A percentile compares a stretch with the other conserved stretches of the same genome.
Conservation (phyloP, 2,797 vertebrate genomes). For the Echiichthys vipera region DNA sequence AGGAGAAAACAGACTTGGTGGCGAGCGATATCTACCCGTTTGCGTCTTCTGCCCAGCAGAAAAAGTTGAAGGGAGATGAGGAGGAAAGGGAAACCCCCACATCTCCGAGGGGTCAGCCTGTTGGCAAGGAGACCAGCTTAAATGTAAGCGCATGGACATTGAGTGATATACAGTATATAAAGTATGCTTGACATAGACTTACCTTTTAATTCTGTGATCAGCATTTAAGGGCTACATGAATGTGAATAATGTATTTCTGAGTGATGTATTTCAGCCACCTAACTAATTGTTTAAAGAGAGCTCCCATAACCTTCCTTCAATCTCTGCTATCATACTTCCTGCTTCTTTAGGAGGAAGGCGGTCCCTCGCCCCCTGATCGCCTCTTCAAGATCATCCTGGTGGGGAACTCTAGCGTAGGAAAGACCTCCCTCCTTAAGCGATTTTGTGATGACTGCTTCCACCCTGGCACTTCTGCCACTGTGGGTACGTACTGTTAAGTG, state of each 20-base stretch:
- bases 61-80: background rate
- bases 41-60: constrained; percentile 24
- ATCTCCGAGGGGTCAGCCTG: constrained; percentile 87
- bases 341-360: constrained; percentile 84
- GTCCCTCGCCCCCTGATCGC: constrained; percentile 82
- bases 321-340: background rate
- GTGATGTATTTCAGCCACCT: too few species aligned
- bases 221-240: background rate
- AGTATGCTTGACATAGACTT: background rate
- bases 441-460: constrained; percentile 90
- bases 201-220: background rate
- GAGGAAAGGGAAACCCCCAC: constrained; percentile 53
- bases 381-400: constrained; percentile 95
- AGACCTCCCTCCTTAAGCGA: constrained; percentile 90
- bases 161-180: background rate
- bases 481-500: constrained; percentile 82
- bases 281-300: background rate
- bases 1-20: constrained; percentile 71
- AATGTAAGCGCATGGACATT: constrained; percentile 79
- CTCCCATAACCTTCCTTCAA: background rate
- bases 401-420: constrained; percentile 93
- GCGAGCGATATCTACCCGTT: constrained; percentile 72
- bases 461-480: constrained; percentile 88
- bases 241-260: too few species aligned
- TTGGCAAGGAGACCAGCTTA: constrained; percentile 88